Percentiles rank a stretch among this genome's conserved stretches.
Evolutionary conservation across 2,113 vertebrate genomes (phyloP).

Genomic region (Boleophthalmus pectinirostris): DNA sequence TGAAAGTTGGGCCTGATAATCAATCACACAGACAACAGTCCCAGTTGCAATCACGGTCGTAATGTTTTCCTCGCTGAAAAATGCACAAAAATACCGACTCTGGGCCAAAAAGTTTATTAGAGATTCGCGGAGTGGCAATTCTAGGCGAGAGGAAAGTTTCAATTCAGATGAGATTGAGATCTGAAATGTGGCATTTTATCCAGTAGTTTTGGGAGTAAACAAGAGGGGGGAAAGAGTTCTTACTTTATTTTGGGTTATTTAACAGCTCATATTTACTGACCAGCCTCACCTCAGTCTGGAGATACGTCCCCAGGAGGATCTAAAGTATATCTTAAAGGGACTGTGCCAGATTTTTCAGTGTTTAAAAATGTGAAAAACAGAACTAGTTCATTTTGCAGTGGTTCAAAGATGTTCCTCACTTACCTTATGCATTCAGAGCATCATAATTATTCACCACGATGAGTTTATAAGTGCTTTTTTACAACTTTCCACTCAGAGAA

Average conservation of each 20-base stretch:
- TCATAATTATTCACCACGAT: no score
- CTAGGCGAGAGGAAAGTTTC: background rate
- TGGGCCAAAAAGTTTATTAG: slow-evolving; percentile 19
- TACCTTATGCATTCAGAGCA: no score
- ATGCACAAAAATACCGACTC: slow-evolving; percentile 20
- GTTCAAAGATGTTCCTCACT: no score
- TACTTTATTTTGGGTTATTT: background rate
- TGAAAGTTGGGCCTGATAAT: slow-evolving; percentile 30
- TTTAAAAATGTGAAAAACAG: no score
- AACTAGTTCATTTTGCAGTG: no score
- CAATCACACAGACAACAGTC: slow-evolving; percentile 44
- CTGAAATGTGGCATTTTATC: background rate
- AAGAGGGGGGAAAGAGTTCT: background rate
- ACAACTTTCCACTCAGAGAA: no score
- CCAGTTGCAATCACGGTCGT: slow-evolving; percentile 22
- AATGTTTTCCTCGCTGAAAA: slow-evolving; percentile 34
- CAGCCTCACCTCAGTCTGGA: no score
- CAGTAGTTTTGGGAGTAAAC: background rate
- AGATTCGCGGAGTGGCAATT: slow-evolving; percentile 9
- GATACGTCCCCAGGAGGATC: no score
- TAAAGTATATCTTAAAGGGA: no score
- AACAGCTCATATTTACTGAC: no score
- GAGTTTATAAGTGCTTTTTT: no score
- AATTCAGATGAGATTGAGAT: slow-evolving; percentile 2
- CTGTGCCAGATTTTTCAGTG: no score